These are phyloP conservation scores for Lampris megalopsis DNA, from an alignment of 2,113 vertebrate genomes.

Conservation along the genomic window DNA sequence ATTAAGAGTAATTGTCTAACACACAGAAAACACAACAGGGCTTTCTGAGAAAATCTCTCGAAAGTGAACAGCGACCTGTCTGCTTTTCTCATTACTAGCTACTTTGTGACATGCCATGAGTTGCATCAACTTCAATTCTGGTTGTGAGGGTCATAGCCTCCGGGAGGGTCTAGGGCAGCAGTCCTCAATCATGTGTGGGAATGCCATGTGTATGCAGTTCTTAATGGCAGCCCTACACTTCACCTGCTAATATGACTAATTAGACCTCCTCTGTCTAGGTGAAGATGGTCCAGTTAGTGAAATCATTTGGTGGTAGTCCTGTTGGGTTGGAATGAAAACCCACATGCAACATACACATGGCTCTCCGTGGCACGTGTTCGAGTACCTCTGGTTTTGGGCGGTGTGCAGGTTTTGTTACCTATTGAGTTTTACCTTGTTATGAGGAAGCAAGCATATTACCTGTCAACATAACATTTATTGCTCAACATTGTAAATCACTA, in stretches of 20 bases:
- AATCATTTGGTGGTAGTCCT: too few species aligned
- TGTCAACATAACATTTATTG: slow-evolving; percentile 10
- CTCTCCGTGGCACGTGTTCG: too few species aligned
- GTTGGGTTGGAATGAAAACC: too few species aligned
- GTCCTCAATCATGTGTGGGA: too few species aligned
- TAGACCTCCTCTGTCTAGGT: too few species aligned
- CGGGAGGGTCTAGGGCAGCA: too few species aligned
- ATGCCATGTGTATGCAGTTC: too few species aligned
- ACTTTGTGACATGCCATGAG: background rate
- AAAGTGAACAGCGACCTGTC: background rate
- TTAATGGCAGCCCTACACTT: too few species aligned
- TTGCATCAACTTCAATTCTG: background rate
- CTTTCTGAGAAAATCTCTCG: background rate
- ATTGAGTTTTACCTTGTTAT: slow-evolving; percentile 9
- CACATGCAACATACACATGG: too few species aligned
- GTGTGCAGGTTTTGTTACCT: background rate
- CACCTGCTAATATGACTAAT: too few species aligned
- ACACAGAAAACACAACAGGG: background rate
- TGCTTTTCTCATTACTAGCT: background rate
- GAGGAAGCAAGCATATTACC: slow-evolving; percentile 19
- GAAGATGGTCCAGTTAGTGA: too few species aligned
- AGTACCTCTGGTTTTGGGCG: too few species aligned
- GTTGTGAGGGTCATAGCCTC: background rate
- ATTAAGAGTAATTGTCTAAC: background rate
- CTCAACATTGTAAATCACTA: background rate